phyloP scores from a whole-genome alignment of 2,797 vertebrate genomes.

The Mallotus villosus region DNA sequence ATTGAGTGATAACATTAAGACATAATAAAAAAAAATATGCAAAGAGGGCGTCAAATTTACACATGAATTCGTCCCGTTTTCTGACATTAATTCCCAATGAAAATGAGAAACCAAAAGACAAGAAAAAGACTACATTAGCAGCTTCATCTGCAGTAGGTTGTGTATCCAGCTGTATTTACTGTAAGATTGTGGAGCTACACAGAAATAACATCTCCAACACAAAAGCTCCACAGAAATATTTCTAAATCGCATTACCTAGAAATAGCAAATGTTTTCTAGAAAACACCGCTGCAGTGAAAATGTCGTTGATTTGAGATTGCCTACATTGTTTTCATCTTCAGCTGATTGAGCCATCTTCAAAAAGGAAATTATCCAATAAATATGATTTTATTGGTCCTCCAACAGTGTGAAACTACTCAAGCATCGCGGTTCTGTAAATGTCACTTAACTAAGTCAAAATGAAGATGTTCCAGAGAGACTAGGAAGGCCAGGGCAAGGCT shows the following conservation, averaged over 20 bases:
- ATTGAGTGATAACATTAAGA: slow-evolving; percentile 4
- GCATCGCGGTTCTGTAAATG: background rate
- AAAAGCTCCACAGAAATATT: background rate
- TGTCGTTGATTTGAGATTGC: background rate
- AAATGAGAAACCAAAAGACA: slow-evolving; percentile 35
- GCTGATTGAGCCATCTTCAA: background rate
- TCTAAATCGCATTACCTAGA: background rate
- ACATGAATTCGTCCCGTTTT: slow-evolving; percentile 28
- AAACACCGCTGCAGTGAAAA: background rate
- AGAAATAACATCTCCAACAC: slow-evolving; percentile 34
- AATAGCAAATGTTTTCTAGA: background rate
- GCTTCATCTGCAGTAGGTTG: background rate
- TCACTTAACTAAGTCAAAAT: background rate
- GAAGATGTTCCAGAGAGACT: background rate
- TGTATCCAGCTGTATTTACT: slow-evolving; percentile 32
- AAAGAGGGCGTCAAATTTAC: slow-evolving; percentile 5
- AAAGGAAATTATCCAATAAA: background rate
- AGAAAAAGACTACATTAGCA: slow-evolving; percentile 28
- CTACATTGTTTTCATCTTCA: background rate
- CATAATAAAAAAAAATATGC: slow-evolving; percentile 14
- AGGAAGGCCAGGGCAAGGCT: background rate
- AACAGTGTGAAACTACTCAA: background rate
- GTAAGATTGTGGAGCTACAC: slow-evolving; percentile 38
- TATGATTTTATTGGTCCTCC: background rate
- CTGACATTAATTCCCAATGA: slow-evolving; percentile 35